Evolutionary conservation across 2,113 vertebrate genomes (phyloP).

Genomic region (Lota lota): DNA sequence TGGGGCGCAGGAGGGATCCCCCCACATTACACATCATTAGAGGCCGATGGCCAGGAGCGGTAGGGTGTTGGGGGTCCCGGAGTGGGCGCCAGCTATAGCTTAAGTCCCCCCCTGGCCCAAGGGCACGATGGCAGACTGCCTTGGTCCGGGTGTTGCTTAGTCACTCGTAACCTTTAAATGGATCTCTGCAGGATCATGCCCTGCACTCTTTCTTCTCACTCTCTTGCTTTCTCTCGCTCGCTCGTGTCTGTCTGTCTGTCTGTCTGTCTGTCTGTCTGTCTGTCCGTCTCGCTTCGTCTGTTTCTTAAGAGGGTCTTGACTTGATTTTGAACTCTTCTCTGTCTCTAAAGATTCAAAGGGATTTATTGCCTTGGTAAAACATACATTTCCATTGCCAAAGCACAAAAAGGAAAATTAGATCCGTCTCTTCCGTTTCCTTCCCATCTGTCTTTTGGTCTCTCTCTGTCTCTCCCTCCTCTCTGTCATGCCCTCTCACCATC

Average conservation of each 20-base stretch:
- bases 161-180: constrained; percentile 11
- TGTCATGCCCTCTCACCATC: not conserved
- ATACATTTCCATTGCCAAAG: no score
- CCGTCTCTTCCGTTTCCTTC: no score
- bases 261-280: constrained; percentile 6
- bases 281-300: not conserved
- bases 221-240: no score
- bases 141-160: constrained; percentile 25
- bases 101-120: constrained; percentile 29
- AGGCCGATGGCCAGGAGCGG: constrained; percentile 39
- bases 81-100: constrained; percentile 22
- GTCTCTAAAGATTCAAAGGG: not conserved
- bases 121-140: constrained; percentile 19
- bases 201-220: not conserved
- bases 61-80: constrained; percentile 33
- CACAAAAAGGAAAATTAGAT: no score
- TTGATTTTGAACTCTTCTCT: no score
- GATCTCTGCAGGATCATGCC: constrained; percentile 34
- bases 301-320: not conserved
- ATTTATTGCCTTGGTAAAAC: no score
- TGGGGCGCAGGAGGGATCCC: constrained; percentile 39
- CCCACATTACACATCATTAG: constrained; percentile 65
- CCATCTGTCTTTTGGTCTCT: not conserved
- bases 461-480: not conserved
- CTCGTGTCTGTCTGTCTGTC: not conserved